Base-by-base conservation (phyloP, 2,113 vertebrate species). In the Vulpes lagopus region DNA sequence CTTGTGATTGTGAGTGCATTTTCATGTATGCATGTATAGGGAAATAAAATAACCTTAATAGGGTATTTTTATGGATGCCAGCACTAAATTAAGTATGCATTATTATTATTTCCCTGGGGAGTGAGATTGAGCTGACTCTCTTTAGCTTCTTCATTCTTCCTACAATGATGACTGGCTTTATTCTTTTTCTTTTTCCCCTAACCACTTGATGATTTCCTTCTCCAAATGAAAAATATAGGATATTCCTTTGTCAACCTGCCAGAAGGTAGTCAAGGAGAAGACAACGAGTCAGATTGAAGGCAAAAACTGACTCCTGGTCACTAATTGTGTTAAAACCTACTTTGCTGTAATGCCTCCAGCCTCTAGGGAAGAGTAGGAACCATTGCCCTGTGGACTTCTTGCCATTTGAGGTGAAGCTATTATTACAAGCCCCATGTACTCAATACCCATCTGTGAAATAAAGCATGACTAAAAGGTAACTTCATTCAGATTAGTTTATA, bases 31-130 rank as follows among this genome's bases (percentile, higher is more conserved):
- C 62, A 87, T 62, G 2, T 71, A 38, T 57, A 65, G 38, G 15
- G 25, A 97, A 86, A 92, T 65, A 95, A 95, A 95, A 89, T 43
- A 91, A 59, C 20, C 43, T 57, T 84, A 92, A 87, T 14, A 67
- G 49, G 12, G 25, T 51, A 87, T 64, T 89, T 95, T 94, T 78
- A 79, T 79, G 55, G 78, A 79, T 62, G 32, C 23, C 17, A 88
- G 12, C 55, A 71, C 53, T 95, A 84, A 94, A 64, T 93, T 93
- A 96, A 89, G 43, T 88, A 27, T 86, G 8, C 7, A 11, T 4
- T 81, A 59, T 95, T 91, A 74, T 71, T 91, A 1, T 69, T 89
- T 92, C 65, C 55, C 65, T 91, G 25, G 16, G 23, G 8, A 23
- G 17, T 86, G 27, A 91, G 22, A 57, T 62, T 6, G 59, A n/a